Conservation (phyloP, 2,797 vertebrate genomes). For the Mormyrus hasselquistii region DNA sequence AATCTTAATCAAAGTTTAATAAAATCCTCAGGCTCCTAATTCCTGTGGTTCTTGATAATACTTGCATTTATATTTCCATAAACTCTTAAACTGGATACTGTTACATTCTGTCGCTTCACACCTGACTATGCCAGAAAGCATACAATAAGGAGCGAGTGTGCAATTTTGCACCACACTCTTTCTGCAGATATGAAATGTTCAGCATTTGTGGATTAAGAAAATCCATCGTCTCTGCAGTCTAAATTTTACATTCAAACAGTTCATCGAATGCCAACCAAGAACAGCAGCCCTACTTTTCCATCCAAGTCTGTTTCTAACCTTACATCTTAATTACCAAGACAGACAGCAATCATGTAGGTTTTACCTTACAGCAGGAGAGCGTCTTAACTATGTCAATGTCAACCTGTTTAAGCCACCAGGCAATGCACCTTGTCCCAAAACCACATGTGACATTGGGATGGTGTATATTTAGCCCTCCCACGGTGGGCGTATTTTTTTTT, state of each 20-base stretch:
- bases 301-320: not conserved
- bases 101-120: not conserved
- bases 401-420: constrained; percentile 46
- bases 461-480: constrained; percentile 65
- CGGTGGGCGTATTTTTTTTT: constrained; percentile 48
- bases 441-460: constrained; percentile 61
- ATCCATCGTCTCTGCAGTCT: not conserved
- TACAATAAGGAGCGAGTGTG: not conserved
- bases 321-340: not conserved
- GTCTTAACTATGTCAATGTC: constrained; percentile 65
- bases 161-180: not conserved
- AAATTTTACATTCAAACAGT: not conserved
- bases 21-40: not conserved
- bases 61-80: not conserved
- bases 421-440: constrained; percentile 43
- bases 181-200: not conserved
- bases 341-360: constrained; percentile 20
- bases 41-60: not conserved
- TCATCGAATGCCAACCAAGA: not conserved
- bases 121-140: not conserved
- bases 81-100: not conserved
- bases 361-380: constrained; percentile 46
- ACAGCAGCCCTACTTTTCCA: not conserved
- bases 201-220: not conserved
- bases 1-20: not conserved